A percentile compares a stretch with the other conserved stretches of the same genome.
These are phyloP conservation scores for Loripinus fragilis DNA, from an alignment of 2,888 invertebrate species.

Conservation along the genomic window DNA sequence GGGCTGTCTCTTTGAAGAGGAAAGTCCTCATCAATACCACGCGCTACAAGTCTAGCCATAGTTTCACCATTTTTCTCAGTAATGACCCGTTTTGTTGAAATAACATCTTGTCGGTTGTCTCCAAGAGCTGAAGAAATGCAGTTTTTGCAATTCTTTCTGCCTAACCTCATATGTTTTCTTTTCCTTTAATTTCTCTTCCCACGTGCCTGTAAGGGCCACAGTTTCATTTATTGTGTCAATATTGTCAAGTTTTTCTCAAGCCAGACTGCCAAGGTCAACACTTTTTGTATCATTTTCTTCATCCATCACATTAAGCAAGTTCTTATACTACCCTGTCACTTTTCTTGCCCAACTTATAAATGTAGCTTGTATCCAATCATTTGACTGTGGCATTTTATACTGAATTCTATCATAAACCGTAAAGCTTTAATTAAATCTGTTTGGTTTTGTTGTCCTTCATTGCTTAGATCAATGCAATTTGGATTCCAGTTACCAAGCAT, in stretches of 20 bases:
- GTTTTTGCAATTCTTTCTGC: not conserved
- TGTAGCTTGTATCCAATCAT: slow-evolving; percentile 26
- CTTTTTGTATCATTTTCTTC: slow-evolving; percentile 25
- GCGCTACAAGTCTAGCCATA: slow-evolving; percentile 53
- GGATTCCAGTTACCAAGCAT: too few relatives aligned
- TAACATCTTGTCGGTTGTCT: slow-evolving; percentile 33
- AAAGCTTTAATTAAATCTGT: not conserved
- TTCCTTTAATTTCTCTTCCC: not conserved
- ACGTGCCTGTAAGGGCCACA: not conserved
- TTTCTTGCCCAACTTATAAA: slow-evolving; percentile 41
- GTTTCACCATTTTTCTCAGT: slow-evolving; percentile 45
- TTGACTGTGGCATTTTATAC: slow-evolving; percentile 29
- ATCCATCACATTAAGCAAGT: slow-evolving; percentile 33
- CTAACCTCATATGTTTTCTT: not conserved
- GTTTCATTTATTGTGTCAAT: not conserved
- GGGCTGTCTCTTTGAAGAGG: slow-evolving; percentile 25
- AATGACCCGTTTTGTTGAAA: slow-evolving; percentile 49
- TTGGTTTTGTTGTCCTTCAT: not conserved
- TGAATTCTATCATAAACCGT: not conserved
- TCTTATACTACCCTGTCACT: slow-evolving; percentile 27
- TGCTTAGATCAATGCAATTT: too few relatives aligned
- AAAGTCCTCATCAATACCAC: slow-evolving; percentile 51
- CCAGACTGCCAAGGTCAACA: slow-evolving; percentile 3
- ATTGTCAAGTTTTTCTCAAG: not conserved
- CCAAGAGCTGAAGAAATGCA: not conserved